Percentiles rank a stretch among this genome's conserved stretches.
Conservation (phyloP, 1,140 invertebrate genomes). For the Amyelois transitella region DNA sequence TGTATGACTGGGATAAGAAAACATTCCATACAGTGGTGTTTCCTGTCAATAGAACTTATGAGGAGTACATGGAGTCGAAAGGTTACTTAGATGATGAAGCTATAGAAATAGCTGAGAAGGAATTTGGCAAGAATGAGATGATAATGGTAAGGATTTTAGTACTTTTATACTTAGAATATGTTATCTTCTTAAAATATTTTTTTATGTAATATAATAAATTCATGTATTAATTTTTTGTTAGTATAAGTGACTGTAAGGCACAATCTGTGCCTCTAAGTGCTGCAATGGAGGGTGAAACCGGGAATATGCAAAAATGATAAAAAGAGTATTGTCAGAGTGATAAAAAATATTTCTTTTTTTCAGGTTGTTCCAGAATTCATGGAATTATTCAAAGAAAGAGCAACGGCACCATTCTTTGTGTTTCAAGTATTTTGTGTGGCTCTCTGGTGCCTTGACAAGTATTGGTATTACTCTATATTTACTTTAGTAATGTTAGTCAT, state of each 20-base stretch:
- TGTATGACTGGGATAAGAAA: conserved; percentile 89
- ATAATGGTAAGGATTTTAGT: conserved; percentile 74
- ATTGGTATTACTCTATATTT: conserved; percentile 98
- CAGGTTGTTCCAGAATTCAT: conserved; percentile 96
- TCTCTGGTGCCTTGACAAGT: conserved; percentile 99
- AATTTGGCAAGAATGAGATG: conserved; percentile 93
- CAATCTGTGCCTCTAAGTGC: too few relatives aligned
- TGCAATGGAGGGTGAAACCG: too few relatives aligned
- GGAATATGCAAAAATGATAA: too few relatives aligned
- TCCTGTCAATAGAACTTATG: conserved; percentile 82
- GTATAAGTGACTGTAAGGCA: too few relatives aligned
- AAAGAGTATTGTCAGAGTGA: too few relatives aligned
- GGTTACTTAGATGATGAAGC: conserved; percentile 90
- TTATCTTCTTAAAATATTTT: background rate
- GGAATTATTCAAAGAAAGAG: conserved; percentile 97
- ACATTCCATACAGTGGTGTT: conserved; percentile 88
- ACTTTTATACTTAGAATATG: conserved; percentile 1
- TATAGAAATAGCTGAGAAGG: conserved; percentile 81
- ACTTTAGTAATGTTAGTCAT: conserved; percentile 97
- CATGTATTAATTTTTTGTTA: too few relatives aligned
- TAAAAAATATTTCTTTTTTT: conserved; percentile 36
- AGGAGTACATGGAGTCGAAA: conserved; percentile 89
- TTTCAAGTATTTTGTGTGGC: conserved; percentile 96
- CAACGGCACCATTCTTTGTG: conserved; percentile 99
- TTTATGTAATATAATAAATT: too few relatives aligned